These are phyloP conservation scores for Penaeus vannamei DNA, from an alignment of 1,140 invertebrate species.

Conservation along the genomic window DNA sequence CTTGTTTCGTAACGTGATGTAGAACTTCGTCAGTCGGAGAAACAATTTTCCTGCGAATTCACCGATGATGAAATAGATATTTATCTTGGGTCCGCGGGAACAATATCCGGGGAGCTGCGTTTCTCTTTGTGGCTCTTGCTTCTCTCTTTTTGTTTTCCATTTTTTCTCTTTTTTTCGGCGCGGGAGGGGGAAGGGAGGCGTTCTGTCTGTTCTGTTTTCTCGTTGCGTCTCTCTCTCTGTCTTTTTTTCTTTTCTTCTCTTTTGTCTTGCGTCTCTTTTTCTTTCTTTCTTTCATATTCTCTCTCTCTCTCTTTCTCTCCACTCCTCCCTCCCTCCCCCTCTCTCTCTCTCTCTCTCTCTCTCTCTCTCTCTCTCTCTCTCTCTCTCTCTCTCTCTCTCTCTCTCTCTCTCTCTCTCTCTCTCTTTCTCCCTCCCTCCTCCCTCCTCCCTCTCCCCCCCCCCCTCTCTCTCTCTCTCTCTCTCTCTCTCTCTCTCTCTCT, in stretches of 20 bases:
- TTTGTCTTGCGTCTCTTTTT: not conserved
- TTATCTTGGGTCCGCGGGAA: no score
- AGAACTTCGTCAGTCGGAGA: no score
- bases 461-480: not conserved
- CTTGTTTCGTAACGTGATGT: no score
- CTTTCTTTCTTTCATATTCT: not conserved
- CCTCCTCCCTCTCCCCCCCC: not conserved
- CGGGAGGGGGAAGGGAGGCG: no score
- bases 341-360: not conserved
- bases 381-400: not conserved
- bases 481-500: not conserved
- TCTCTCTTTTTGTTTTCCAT: no score
- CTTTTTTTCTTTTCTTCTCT: not conserved
- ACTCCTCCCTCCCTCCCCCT: not conserved
- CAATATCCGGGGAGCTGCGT: no score
- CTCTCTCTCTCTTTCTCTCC: constrained; percentile 35
- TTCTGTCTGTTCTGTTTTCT: not conserved
- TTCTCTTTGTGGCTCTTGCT: no score
- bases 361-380: constrained; percentile 10
- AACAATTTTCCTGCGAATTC: no score
- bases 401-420: not conserved
- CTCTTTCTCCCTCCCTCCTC: not conserved
- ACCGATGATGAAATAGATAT: no score
- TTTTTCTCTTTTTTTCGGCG: not conserved
- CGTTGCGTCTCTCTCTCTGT: not conserved